Evolutionary conservation across 2,888 invertebrate species (phyloP), one percentile per base, ranked within the genome.

Genomic region (Cephus pulcher): DNA sequence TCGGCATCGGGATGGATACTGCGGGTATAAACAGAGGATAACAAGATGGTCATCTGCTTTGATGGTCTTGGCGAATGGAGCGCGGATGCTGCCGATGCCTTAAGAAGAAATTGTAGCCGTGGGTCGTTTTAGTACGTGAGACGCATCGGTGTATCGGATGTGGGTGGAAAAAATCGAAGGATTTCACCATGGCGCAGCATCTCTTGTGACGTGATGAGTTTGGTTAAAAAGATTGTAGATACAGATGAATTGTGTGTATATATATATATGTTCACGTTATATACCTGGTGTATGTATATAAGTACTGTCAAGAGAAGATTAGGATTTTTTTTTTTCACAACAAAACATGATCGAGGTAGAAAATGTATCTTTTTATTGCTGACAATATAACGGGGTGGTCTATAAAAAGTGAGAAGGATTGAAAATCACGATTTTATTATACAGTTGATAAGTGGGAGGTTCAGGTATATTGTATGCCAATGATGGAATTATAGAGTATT

Each of bases 1-100:
- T 78, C 79, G 76, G 75, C 78, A 79, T 76, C 75, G 75, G 77
- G 78, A 81, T 79, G 77, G 75, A 78, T 78, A 79, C 79, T 77
- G 78, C 23, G 56, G 23, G 56, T 56, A 56, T 56, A 23, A 23
- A 23, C 56, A 23, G 56, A 23, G 56, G 56, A 56, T 56, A 56
- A 56, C 56, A 56, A 56, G 56, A 56, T 23, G 56, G 56, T 9
- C 56, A 2, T 23, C 23, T 9, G 23, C 9, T 9, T 56, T 56
- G 56, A 56, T 23, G 23, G 23, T 23, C 56, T 9, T 56, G 56
- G 56, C 23, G 56, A 23, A 23, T 56, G 56, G 56, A 56, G 9
- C 23, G 56, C 23, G 56, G 56, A 56, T 56, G 56, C 56, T 56
- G 56, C 9, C 1, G 23, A 23, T 15, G 56, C 56, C 56, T 56